Evolutionary conservation across 2,797 vertebrate genomes (phyloP), one percentile per base, ranked within the genome.

Genomic region (Pyrocephalus nanus): DNA sequence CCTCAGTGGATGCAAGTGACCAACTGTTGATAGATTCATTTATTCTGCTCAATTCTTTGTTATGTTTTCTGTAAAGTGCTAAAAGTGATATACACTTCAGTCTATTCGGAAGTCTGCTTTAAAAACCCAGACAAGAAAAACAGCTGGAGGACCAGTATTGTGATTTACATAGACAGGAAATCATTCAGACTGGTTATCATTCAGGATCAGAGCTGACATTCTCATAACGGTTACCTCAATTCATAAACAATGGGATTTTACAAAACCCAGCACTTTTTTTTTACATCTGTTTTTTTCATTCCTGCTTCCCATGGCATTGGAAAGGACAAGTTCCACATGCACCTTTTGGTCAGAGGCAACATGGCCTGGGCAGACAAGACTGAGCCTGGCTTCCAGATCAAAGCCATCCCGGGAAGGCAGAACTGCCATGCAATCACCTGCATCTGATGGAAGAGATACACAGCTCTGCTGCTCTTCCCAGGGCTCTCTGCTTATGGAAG

Each of bases 391-490:
- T 65, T 86, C 38, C 38, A 48, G 29, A n/a, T 15, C n/a, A 45
- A 57, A 91, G 29, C 6, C 25, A 23, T 6, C 5, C 21, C 18
- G 21, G 15, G n/a, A 51, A 73, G 14, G 25, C 10, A 69, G 76
- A 83, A 43, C 30, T 51, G 7, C 4, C 27, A 4, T 4, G 8
- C 0, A 2, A 4, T 15, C 1, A 0, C 21, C 53, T 38, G 22
- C 25, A 15, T 27, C 30, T 43, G 19, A 15, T 2, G 5, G 38
- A 11, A 26, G 30, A 42, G 34, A 9, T 11, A 10, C 23, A 26
- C 23, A 32, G 23, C 5, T 54, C 80, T 58, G 53, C 58, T 40
- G 51, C n/a, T 71, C 6, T 64, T 60, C 40, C 32, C 34, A 12
- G 18, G 36, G 23, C 3, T 3, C 14, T 38, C 17, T 34, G 12